These are phyloP conservation scores for Leptobrachium leishanense DNA, from an alignment of 2,113 vertebrate species.

Conservation along the genomic window DNA sequence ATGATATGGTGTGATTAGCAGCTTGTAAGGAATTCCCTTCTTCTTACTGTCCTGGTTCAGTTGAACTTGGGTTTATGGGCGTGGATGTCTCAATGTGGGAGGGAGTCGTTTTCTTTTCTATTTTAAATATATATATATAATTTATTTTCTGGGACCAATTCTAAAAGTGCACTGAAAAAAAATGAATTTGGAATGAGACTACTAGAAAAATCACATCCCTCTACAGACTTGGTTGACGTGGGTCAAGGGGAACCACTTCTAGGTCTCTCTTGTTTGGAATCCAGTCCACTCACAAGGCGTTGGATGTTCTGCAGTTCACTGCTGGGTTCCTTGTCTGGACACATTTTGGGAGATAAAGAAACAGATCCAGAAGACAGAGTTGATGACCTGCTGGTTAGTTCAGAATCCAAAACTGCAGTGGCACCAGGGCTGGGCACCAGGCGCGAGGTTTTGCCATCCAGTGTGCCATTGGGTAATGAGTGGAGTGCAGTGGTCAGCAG, in stretches of 20 bases:
- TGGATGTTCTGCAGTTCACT: conserved; percentile 96
- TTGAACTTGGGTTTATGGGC: neutral
- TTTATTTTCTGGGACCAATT: conserved; percentile 42
- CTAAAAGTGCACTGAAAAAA: conserved; percentile 70
- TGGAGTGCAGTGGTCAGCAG: conserved; percentile 80
- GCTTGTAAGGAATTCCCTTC: conserved; percentile 40
- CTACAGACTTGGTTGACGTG: neutral
- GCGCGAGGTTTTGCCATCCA: conserved; percentile 72
- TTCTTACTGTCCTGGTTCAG: neutral
- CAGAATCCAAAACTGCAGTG: conserved; percentile 84
- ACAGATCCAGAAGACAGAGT: conserved; percentile 83
- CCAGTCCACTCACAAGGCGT: conserved; percentile 92
- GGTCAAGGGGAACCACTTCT: conserved; percentile 83
- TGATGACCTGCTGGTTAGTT: conserved; percentile 89
- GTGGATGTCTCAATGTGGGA: no score
- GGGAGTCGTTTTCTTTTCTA: no score
- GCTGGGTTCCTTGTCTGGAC: conserved; percentile 83
- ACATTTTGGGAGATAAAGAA: conserved; percentile 86
- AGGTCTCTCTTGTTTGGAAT: conserved; percentile 86
- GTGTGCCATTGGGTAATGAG: conserved; percentile 65
- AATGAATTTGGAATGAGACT: conserved; percentile 62
- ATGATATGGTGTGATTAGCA: conserved; percentile 41
- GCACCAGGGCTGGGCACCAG: conserved; percentile 75
- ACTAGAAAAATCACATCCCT: neutral
- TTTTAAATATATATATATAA: no score